phyloP scores from a whole-genome alignment of 2,797 vertebrate species.

The Gymnoscopelus braueri region DNA sequence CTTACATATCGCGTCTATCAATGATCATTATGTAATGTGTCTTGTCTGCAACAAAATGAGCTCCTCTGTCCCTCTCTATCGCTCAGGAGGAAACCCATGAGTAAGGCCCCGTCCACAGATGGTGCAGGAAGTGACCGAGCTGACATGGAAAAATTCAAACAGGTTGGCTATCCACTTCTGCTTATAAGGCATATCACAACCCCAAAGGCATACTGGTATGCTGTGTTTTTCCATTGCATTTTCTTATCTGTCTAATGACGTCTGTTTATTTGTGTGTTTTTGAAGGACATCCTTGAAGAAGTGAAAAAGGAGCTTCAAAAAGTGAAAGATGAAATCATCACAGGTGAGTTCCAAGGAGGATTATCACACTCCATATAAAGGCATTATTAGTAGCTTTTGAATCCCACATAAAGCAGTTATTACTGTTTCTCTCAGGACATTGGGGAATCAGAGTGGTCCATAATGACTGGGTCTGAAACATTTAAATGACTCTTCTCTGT shows the following conservation, averaged over 20 bases:
- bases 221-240: too few relatives aligned
- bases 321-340: slow-evolving; percentile 90
- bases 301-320: slow-evolving; percentile 88
- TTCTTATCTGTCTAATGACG: background rate
- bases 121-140: slow-evolving; percentile 56
- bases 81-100: slow-evolving; percentile 64
- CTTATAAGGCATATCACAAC: background rate
- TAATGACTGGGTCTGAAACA: too few relatives aligned
- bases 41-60: too few relatives aligned
- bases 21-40: background rate
- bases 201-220: too few relatives aligned
- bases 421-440: too few relatives aligned
- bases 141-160: slow-evolving; percentile 84
- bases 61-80: slow-evolving; percentile 4
- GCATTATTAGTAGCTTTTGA: too few relatives aligned
- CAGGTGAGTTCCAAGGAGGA: slow-evolving; percentile 70
- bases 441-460: too few relatives aligned
- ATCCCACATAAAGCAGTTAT: too few relatives aligned
- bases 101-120: slow-evolving; percentile 52
- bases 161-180: slow-evolving; percentile 70
- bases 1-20: too few relatives aligned
- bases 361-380: background rate
- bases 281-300: slow-evolving; percentile 88
- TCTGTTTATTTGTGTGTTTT: slow-evolving; percentile 38
- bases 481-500: too few relatives aligned